Percentiles rank a stretch among this genome's conserved stretches.
Conservation (phyloP, 2,113 vertebrate species). For the Microcebus ravelobensis region DNA sequence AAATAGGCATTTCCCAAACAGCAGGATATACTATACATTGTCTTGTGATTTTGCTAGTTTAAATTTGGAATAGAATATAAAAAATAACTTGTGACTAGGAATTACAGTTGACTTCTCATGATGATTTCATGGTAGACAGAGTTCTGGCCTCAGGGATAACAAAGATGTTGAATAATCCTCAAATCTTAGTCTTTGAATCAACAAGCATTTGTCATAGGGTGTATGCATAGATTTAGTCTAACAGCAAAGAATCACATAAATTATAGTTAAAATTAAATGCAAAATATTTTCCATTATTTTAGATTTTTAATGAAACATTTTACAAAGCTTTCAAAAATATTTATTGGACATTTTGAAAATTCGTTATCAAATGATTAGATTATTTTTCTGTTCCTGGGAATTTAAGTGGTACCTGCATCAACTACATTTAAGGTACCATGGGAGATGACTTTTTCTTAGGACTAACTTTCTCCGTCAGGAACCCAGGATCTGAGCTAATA, state of each 20-base stretch:
- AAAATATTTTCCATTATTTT: neutral
- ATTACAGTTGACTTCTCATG: conserved; percentile 2
- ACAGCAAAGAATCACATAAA: neutral
- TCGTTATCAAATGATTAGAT: neutral
- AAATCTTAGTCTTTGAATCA: neutral
- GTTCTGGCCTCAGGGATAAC: neutral
- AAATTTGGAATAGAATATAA: neutral
- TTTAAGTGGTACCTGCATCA: neutral
- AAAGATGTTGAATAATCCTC: neutral
- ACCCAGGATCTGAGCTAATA: neutral
- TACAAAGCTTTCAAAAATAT: neutral
- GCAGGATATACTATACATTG: neutral
- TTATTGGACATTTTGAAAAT: neutral
- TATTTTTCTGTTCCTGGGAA: neutral
- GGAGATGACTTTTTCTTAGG: neutral
- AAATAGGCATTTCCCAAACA: neutral
- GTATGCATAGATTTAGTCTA: neutral
- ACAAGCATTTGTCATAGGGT: neutral
- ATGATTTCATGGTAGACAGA: neutral
- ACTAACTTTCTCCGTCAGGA: neutral
- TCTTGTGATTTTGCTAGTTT: neutral
- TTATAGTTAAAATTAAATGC: neutral
- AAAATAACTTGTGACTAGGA: neutral
- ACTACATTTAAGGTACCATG: neutral
- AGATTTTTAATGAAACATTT: neutral